Conservation (phyloP, 2,888 invertebrate species). For the Kuschelorhynchus macadamiae region DNA sequence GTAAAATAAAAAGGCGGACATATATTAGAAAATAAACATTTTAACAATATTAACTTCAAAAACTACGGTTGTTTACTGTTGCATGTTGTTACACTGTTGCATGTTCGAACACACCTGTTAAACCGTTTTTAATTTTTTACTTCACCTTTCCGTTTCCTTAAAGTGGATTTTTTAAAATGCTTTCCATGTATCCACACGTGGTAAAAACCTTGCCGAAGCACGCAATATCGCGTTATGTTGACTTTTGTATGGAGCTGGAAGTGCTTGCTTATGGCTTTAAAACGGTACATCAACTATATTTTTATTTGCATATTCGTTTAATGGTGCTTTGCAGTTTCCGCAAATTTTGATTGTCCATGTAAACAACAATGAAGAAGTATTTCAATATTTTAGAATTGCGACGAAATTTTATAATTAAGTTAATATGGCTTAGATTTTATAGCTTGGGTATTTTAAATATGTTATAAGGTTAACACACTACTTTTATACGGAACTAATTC, state of each 20-base stretch:
- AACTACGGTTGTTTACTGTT: no score
- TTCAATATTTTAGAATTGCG: no score
- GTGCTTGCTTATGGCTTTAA: slow-evolving; percentile 2
- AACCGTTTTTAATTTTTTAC: slow-evolving; percentile 23
- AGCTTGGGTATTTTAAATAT: no score
- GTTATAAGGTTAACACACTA: no score
- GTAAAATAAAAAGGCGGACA: no score
- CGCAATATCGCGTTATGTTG: slow-evolving; percentile 37
- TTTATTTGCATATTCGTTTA: background rate
- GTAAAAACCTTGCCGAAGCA: slow-evolving; percentile 24
- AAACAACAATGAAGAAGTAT: background rate
- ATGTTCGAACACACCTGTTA: slow-evolving; percentile 1
- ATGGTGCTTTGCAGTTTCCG: background rate
- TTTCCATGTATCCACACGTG: slow-evolving; percentile 28
- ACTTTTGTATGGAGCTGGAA: background rate
- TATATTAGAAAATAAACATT: no score
- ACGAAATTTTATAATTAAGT: no score
- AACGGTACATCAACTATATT: slow-evolving; percentile 2
- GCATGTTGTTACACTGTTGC: no score
- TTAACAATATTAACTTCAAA: no score
- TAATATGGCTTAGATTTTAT: no score
- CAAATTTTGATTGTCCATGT: background rate
- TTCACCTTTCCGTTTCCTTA: slow-evolving; percentile 17
- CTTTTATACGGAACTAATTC: no score
- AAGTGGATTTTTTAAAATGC: slow-evolving; percentile 32